Base-by-base conservation (phyloP, 1,140 invertebrate genomes). In the Elymnias hypermnestra region DNA sequence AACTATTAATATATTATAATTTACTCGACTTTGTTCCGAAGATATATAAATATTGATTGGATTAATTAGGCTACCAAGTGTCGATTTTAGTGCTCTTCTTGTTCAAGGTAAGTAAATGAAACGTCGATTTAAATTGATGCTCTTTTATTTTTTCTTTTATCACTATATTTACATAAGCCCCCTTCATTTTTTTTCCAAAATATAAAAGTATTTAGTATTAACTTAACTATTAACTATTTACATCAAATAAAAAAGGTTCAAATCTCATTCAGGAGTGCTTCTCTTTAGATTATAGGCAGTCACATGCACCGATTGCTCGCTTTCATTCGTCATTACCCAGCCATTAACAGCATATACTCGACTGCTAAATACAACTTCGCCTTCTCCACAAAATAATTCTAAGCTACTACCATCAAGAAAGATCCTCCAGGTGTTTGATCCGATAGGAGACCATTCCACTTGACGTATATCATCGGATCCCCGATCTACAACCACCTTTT, bases 311-410 rank as follows among this genome's bases (percentile, higher is more conserved):
- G 46, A 23, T 45, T 75, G 72, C 1, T 55, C 45, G 38, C 76
- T 75, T 4, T 58, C 10, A 45, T 83, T 84, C 0, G 48, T 72
- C 2, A 84, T 25, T 3, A 37, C 55, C 78, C 78, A 83, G 5
- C 58, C 63, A 21, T 76, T 75, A 3, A 73, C 56, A 13, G 74
- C 66, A 29, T 66, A 85, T 3, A 77, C 57, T 25, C 82, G 53
- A 37, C 63, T 74, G 19, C 76, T 83, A 36, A 86, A 81, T 0
- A 86, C 82, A 1, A 73, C 79, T 26, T 83, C 83, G n/a, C 79
- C 83, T 44, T 81, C 78, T 2, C 83, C 83, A 41, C 83, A 86
- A 48, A 86, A 86, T 21, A 86, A 39, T 40, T 86, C 83, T 10
- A 86, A 22, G 7, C 77, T 79, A 45, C 77, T 81, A 4, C 74